A percentile compares a stretch with the other conserved stretches of the same genome.
These are phyloP conservation scores for Allolobophora icterica DNA, from an alignment of 2,888 invertebrate genomes.

Conservation along the genomic window DNA sequence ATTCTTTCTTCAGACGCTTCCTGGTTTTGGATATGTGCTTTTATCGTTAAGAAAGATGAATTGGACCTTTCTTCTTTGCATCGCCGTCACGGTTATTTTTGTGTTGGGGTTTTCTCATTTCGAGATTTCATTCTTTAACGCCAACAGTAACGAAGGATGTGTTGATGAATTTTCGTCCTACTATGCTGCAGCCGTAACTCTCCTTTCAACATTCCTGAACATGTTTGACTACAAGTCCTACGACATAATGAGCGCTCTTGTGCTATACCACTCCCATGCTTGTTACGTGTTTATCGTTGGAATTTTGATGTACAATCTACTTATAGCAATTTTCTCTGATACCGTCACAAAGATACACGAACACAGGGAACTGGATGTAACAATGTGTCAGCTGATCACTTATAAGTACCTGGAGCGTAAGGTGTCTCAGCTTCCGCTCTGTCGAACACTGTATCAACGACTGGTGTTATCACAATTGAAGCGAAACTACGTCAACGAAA, in stretches of 20 bases:
- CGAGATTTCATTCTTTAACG: constrained; percentile 28
- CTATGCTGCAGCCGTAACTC: background rate
- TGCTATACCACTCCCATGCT: constrained; percentile 12
- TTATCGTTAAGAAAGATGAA: background rate
- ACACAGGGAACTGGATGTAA: background rate
- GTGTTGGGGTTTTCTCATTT: constrained; percentile 14
- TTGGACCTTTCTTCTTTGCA: background rate
- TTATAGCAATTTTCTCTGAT: constrained; percentile 29
- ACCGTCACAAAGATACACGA: constrained; percentile 10
- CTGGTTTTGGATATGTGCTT: constrained; percentile 19
- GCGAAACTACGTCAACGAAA: background rate
- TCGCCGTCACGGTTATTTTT: background rate
- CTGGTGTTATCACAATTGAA: background rate
- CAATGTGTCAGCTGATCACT: background rate
- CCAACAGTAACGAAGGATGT: constrained; percentile 30
- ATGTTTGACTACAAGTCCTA: background rate
- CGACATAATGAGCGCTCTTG: background rate
- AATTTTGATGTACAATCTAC: constrained; percentile 28
- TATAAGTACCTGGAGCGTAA: background rate
- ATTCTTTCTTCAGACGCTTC: constrained; percentile 28
- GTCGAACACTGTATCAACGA: background rate
- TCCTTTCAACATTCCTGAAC: constrained; percentile 17
- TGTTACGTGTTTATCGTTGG: constrained; percentile 7
- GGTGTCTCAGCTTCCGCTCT: background rate
- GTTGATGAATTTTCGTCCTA: constrained; percentile 24